Conservation (phyloP, 1,140 invertebrate species). For the Ceratosolen fusciceps region DNA sequence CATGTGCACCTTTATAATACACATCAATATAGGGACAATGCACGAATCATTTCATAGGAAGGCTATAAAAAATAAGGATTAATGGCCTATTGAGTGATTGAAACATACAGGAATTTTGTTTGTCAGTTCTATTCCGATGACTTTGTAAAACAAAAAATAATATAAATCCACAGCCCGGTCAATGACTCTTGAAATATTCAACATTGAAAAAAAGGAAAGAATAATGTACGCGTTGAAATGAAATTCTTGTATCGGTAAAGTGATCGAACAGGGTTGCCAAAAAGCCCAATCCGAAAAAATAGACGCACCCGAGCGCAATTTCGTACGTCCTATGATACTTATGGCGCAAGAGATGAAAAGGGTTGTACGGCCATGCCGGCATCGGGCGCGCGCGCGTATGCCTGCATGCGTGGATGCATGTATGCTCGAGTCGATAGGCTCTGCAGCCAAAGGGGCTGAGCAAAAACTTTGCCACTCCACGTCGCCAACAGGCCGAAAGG, state of each 20-base stretch:
- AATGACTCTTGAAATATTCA: too few relatives aligned
- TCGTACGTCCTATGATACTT: constrained; percentile 30
- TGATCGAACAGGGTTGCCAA: constrained; percentile 22
- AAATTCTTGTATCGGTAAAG: neutral
- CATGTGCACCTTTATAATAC: too few relatives aligned
- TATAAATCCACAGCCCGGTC: too few relatives aligned
- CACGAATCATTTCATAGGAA: too few relatives aligned
- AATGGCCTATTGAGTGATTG: too few relatives aligned
- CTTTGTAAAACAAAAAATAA: too few relatives aligned
- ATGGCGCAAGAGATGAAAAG: constrained; percentile 22
- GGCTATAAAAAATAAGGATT: too few relatives aligned
- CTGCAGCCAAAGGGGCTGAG: constrained; percentile 51
- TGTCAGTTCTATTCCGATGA: too few relatives aligned
- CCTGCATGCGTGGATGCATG: neutral
- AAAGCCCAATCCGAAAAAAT: neutral
- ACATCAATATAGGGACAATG: too few relatives aligned
- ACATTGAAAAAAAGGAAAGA: too few relatives aligned
- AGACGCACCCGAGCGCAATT: neutral
- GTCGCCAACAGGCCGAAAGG: constrained; percentile 25
- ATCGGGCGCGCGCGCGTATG: constrained; percentile 21
- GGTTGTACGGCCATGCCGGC: constrained; percentile 8
- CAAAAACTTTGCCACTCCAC: constrained; percentile 44
- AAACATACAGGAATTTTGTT: too few relatives aligned
- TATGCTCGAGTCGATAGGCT: constrained; percentile 37
- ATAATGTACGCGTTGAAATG: too few relatives aligned